A percentile compares a stretch with the other conserved stretches of the same genome.
Conservation (phyloP, 2,888 invertebrate species). For the Eilema griseolum region DNA sequence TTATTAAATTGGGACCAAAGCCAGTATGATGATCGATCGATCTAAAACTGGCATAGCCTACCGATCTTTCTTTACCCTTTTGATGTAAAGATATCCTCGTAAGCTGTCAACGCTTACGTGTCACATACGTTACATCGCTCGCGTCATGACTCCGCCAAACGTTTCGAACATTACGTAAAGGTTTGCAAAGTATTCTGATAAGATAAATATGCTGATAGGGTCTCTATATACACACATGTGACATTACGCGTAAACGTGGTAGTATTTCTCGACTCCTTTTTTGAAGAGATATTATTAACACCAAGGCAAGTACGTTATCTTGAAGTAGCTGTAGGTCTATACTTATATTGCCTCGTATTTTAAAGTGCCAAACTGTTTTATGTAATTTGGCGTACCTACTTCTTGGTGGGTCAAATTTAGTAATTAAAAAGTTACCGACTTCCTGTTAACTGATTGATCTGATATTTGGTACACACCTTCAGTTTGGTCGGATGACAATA, state of each 20-base stretch:
- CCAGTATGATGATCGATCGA: neutral
- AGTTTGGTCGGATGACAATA: too few species aligned
- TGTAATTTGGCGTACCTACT: too few species aligned
- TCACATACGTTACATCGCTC: conserved; percentile 11
- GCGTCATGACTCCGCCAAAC: conserved; percentile 41
- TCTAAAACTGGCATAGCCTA: neutral
- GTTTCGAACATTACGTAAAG: conserved; percentile 42
- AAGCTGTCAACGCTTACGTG: conserved; percentile 3
- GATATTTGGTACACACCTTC: too few species aligned
- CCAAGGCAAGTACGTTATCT: too few species aligned
- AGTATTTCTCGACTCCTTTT: neutral
- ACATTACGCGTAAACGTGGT: conserved; percentile 16
- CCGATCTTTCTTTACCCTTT: neutral
- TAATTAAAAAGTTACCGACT: too few species aligned
- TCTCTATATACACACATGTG: conserved; percentile 14
- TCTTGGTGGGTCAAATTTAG: too few species aligned
- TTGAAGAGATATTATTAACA: neutral
- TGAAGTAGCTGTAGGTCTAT: too few species aligned
- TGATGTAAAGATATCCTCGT: neutral
- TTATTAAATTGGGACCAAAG: neutral
- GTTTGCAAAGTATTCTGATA: conserved; percentile 35
- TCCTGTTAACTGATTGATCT: too few species aligned
- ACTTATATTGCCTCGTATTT: too few species aligned
- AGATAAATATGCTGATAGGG: conserved; percentile 37
- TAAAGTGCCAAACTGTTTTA: too few species aligned